phyloP scores from a whole-genome alignment of 2,113 vertebrate genomes.

The Dasypus novemcinctus region DNA sequence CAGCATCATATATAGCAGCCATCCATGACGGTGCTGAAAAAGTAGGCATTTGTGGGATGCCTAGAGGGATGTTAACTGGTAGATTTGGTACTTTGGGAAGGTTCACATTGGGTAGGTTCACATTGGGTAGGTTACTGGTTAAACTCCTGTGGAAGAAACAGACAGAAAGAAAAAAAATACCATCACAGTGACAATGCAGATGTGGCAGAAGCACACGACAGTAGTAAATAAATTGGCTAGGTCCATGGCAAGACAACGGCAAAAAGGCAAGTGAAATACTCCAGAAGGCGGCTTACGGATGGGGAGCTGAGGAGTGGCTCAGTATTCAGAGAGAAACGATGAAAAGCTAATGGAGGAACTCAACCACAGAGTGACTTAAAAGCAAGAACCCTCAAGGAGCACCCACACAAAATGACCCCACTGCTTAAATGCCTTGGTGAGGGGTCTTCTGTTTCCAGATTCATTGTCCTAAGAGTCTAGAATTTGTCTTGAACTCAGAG shows the following conservation, averaged over 20 bases:
- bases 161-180: conserved; percentile 99
- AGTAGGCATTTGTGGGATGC: conserved; percentile 99
- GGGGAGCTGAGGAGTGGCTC: conserved; percentile 70
- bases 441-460: background rate
- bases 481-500: background rate
- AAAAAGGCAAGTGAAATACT: conserved; percentile 80
- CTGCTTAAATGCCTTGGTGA: background rate
- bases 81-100: conserved; percentile 99
- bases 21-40: conserved; percentile 99
- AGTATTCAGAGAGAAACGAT: conserved; percentile 52
- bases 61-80: conserved; percentile 99
- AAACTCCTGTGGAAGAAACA: conserved; percentile 98
- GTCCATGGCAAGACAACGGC: conserved; percentile 81
- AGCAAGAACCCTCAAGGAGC: background rate
- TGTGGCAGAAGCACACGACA: conserved; percentile 94
- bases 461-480: background rate
- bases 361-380: background rate
- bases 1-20: conserved; percentile 98
- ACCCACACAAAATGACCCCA: background rate
- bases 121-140: conserved; percentile 99
- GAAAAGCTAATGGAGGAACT: conserved; percentile 2
- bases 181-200: conserved; percentile 98
- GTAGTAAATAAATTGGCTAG: conserved; percentile 84
- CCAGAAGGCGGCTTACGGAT: conserved; percentile 82
- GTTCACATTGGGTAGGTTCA: conserved; percentile 99